Conservation (phyloP, 23 tunicate genomes). For the Botrylloides violaceus region DNA sequence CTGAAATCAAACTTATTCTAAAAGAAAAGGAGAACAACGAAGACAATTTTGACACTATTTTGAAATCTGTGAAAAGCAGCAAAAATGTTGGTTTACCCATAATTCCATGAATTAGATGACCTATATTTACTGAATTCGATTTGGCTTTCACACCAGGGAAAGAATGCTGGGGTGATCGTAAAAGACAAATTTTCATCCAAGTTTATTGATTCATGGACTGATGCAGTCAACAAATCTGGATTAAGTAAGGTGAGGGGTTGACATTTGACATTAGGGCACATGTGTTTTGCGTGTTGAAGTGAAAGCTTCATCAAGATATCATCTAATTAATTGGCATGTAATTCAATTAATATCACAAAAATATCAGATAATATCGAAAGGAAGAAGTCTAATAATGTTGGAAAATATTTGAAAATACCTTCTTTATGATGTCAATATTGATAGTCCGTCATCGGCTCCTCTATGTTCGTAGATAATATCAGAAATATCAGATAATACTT, state of each 20-base stretch:
- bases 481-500: no score
- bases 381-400: no score
- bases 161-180: constrained; percentile 58
- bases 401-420: no score
- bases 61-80: constrained; percentile 51
- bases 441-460: no score
- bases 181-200: constrained; percentile 96
- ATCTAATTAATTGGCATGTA: no score
- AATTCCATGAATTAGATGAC: background rate
- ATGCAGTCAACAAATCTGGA: constrained; percentile 26
- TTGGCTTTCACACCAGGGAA: constrained; percentile 47
- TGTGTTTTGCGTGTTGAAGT: no score
- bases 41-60: constrained; percentile 62
- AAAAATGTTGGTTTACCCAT: constrained; percentile 46
- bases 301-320: no score
- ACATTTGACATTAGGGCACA: background rate
- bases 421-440: no score
- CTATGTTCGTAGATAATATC: no score
- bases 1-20: constrained; percentile 46
- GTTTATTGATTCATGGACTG: constrained; percentile 77
- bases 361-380: no score
- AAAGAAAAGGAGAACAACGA: constrained; percentile 67
- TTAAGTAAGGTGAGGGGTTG: constrained; percentile 46
- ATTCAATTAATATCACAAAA: no score
- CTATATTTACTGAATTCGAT: background rate